Base-by-base conservation (phyloP, 2,888 invertebrate genomes). In the Watsonalla binaria region DNA sequence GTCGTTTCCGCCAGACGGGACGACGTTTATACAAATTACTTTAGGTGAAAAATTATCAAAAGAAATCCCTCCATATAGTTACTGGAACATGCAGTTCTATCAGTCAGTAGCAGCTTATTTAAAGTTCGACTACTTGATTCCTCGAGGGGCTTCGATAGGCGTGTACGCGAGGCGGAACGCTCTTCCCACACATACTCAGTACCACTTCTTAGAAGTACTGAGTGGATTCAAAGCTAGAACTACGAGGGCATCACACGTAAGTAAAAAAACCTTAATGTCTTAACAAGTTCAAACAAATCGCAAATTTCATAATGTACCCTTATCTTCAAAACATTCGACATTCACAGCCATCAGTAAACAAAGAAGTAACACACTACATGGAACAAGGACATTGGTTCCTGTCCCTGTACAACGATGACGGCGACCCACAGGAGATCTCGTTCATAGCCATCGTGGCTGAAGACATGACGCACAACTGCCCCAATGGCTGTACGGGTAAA, bases 1-100 rank as follows among this genome's bases (percentile, higher is more conserved):
- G 82, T 96, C 97, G 66, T 97, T 97, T 80, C 97, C 97, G 66
- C 97, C 97, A 57, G 97, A 97, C 82, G 97, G 97, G 66, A 97
- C 97, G 68, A 97, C 97, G 53, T 97, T 97, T 87, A 95, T 95
- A 72, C 97, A 97, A 92, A 96, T 98, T 74, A 93, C 95, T 66
- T 92, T 98, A 77, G 97, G 97, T 65, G 95, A 97, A 86, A 94
- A 96, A 80, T 92, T 97, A 73, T 95, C 96, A 73, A 95, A 96
- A 88, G 95, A 96, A 90, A 96, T 99, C 79, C 95, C 96, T 76
- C 95, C 98, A 62, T 97, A 98, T 90, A 96, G 97, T 80, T 98
- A 98, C 86, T 98, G 98, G 98, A 97, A 98, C 87, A 96, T 98
- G 94, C 97, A 98, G 88, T 98, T 99, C 88, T 97, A 96, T 89